Conservation (phyloP, 2,113 vertebrate species). For the Clinocottus analis region DNA sequence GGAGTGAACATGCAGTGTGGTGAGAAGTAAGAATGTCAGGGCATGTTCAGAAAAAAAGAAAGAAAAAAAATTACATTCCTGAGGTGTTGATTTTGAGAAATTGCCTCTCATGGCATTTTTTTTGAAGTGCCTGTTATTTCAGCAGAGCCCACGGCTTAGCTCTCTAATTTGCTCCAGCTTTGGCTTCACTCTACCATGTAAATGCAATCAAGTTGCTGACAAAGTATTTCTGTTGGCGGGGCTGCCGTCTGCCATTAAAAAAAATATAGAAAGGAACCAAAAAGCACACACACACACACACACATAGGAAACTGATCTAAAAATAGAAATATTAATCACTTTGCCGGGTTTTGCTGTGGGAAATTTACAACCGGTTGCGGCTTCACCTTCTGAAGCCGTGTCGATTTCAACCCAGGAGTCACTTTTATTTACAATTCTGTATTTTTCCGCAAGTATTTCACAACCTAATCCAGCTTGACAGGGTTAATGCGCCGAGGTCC, state of each 20-base stretch:
- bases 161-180: conserved; percentile 72
- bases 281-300: conserved; percentile 42
- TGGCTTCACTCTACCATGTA: conserved; percentile 76
- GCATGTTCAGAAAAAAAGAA: conserved; percentile 5
- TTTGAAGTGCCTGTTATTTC: conserved; percentile 62
- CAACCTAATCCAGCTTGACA: conserved; percentile 68
- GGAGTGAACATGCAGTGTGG: neutral
- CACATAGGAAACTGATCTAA: conserved; percentile 55
- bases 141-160: conserved; percentile 55
- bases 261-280: conserved; percentile 23
- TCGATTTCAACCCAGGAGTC: conserved; percentile 28
- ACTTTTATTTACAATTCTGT: conserved; percentile 27
- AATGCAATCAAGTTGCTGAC: conserved; percentile 79
- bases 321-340: conserved; percentile 73
- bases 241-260: conserved; percentile 59
- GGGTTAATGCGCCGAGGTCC: conserved; percentile 70
- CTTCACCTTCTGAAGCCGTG: conserved; percentile 48
- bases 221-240: conserved; percentile 75
- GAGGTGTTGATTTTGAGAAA: conserved; percentile 48
- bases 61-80: conserved; percentile 7
- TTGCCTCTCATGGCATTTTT: conserved; percentile 49
- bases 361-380: conserved; percentile 42
- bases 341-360: conserved; percentile 19
- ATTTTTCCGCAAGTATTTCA: conserved; percentile 45
- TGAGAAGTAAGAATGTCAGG: conserved; percentile 22